Evolutionary conservation across 2,113 vertebrate genomes (phyloP), one percentile per base, ranked within the genome.

Genomic region (Calypte anna): DNA sequence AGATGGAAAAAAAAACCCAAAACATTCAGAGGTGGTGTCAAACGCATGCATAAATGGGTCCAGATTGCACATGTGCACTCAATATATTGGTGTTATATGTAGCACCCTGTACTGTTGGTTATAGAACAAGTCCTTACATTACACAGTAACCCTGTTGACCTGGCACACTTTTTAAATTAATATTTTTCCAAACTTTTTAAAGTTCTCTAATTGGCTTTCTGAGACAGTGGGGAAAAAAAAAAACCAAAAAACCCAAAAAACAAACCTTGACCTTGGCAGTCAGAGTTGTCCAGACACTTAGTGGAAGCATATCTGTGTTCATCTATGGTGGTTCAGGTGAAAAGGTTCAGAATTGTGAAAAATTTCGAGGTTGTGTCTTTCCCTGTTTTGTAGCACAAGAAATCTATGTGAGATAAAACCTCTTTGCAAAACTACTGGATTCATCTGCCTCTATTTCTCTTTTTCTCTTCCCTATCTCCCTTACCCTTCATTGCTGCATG

Each of bases 61-160:
- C 7, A 27, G 30, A 25, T n/a, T 22, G 21, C 33, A 24, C 13
- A 12, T 0, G 7, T 50, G 40, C 63, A 9, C n/a, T 36, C 18
- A 5, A 27, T 51, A 19, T 27, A 10, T 54, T 61, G 50, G 48
- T 12, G 73, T 43, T 90, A 54, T 73, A 57, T 91, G 73, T 18
- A 84, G 91, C 82, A 81, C 94, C 82, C 90, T 91, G 88, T 95
- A 0, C 91, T 83, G 93, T 27, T 91, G 58, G 5, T 2, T 77
- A 14, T 24, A 30, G 74, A 83, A 22, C 36, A 59, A 80, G 7
- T 90, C 82, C 18, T 67, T 73, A 4, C 10, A 31, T 38, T 48
- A 7, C 50, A 67, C 75, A 44, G 2, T 66, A 68, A 28, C 20
- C 22, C 33, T 22, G 2, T 50, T 24, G 15, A 19, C 18, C 14